Evolutionary conservation across 2,113 vertebrate genomes (phyloP).

Genomic region (Silurus meridionalis): DNA sequence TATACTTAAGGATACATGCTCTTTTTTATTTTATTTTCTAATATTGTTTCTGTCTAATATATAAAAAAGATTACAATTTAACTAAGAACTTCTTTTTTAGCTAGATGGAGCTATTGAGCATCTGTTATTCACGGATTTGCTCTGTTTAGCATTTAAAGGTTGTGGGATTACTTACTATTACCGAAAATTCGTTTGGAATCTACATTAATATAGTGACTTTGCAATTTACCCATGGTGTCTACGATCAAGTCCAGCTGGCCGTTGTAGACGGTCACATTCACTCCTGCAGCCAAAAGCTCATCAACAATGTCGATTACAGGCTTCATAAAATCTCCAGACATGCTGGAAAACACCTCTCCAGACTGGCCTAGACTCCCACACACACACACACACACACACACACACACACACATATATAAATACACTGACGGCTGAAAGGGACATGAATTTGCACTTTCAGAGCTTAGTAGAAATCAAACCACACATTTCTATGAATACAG

Average conservation of each 20-base stretch:
- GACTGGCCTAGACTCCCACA: slow-evolving; percentile 78
- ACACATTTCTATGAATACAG: neutral
- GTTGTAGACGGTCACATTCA: slow-evolving; percentile 91
- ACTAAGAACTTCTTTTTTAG: no score
- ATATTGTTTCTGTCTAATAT: no score
- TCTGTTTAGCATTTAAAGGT: no score
- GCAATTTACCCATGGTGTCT: slow-evolving; percentile 86
- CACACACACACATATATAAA: neutral
- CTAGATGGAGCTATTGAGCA: no score
- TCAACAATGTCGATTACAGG: slow-evolving; percentile 84
- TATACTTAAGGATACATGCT: no score
- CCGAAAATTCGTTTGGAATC: neutral
- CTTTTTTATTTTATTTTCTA: no score
- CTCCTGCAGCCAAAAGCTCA: slow-evolving; percentile 76
- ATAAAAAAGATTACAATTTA: no score
- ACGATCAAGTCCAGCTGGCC: slow-evolving; percentile 97
- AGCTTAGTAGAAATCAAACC: neutral
- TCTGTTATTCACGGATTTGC: no score
- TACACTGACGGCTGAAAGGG: neutral
- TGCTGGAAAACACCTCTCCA: slow-evolving; percentile 77
- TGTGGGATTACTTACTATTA: no score
- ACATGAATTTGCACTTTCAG: neutral
- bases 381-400: neutral
- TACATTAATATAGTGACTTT: neutral
- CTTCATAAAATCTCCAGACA: slow-evolving; percentile 94